Evolutionary conservation across 2,888 invertebrate species (phyloP).

Genomic region (Drosophila monieri): DNA sequence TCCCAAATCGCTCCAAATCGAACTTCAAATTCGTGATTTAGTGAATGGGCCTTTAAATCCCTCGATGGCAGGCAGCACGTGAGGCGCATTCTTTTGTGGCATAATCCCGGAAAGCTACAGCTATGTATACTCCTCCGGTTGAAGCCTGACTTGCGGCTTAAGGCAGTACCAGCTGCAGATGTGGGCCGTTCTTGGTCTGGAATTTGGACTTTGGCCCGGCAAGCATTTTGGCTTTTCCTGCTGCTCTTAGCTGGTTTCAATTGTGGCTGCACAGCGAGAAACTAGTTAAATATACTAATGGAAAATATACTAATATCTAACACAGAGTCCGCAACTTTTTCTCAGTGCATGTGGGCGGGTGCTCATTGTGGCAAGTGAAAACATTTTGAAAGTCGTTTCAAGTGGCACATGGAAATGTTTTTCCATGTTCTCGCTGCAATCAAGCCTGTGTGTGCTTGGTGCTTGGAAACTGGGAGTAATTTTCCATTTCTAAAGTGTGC

Average conservation of each 20-base stretch:
- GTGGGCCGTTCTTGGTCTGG: conserved; percentile 33
- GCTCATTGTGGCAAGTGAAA: conserved; percentile 66
- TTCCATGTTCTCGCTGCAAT: conserved; percentile 32
- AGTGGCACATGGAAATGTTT: conserved; percentile 53
- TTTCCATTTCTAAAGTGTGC: conserved; percentile 37
- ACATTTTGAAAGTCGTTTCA: conserved; percentile 70
- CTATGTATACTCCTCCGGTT: conserved; percentile 2
- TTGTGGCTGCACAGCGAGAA: conserved; percentile 24
- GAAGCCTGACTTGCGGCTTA: conserved; percentile 5
- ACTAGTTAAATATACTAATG: no score
- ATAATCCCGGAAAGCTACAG: conserved; percentile 46
- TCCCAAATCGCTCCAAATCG: conserved; percentile 53
- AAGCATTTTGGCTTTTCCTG: conserved; percentile 36
- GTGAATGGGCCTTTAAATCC: conserved; percentile 53
- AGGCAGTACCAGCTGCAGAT: conserved; percentile 17
- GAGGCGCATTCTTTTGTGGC: conserved; percentile 26
- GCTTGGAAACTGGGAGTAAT: conserved; percentile 32
- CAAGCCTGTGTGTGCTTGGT: conserved; percentile 19
- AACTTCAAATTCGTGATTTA: conserved; percentile 66
- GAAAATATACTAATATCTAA: background rate
- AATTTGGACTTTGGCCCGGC: conserved; percentile 39
- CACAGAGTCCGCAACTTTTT: background rate
- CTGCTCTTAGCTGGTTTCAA: conserved; percentile 13
- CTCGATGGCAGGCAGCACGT: conserved; percentile 50
- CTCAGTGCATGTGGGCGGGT: conserved; percentile 27